Base-by-base conservation (phyloP, 2,888 invertebrate genomes). In the Pemphredon lugubris region DNA sequence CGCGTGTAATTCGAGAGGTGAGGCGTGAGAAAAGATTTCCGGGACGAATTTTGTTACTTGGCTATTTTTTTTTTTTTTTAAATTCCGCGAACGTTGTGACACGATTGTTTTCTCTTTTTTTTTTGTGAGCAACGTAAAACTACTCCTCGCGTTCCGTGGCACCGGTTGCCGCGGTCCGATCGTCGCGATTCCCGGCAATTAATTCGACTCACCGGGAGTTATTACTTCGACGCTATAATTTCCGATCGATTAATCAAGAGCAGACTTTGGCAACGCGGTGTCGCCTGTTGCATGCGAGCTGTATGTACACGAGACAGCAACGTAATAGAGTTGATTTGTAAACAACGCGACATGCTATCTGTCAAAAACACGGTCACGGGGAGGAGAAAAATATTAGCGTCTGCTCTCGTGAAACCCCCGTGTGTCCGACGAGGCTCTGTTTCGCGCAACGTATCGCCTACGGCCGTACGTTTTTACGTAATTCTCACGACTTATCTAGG, bases 201-300 rank as follows among this genome's bases (percentile, higher is more conserved):
- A 44, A 74, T 63, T 66, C 64, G 53, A 48, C 58, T 73, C 51
- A 39, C 48, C 7, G 53, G 7, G 30, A 55, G 32, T 59, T 67
- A 57, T 67, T 48, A 44, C 59, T 47, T 20, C 14, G 67, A 54
- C 66, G 30, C 59, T 40, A 40, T 73, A 81, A 81, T 81, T 81
- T 75, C 70, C 79, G 82, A 85, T 83, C 86, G 85, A 86, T 86
- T 84, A 85, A 87, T 85, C 85, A 83, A 80, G 82, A 78, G 81
- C 83, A 85, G 85, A 86, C 83, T 87, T 83, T 83, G 84, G 82
- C 83, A 84, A 77, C 80, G 79, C 81, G 83, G 85, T 84, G 85
- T 85, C 86, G 87, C 87, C 87, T 87, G 87, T 87, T 87, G 87
- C 87, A 87, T 84, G 84, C 81, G 57, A 66, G 69, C 58, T 50